Percentiles rank a stretch among this genome's conserved stretches.
Conservation (phyloP, 1,140 invertebrate species). For the Aphaenogaster rudis region DNA sequence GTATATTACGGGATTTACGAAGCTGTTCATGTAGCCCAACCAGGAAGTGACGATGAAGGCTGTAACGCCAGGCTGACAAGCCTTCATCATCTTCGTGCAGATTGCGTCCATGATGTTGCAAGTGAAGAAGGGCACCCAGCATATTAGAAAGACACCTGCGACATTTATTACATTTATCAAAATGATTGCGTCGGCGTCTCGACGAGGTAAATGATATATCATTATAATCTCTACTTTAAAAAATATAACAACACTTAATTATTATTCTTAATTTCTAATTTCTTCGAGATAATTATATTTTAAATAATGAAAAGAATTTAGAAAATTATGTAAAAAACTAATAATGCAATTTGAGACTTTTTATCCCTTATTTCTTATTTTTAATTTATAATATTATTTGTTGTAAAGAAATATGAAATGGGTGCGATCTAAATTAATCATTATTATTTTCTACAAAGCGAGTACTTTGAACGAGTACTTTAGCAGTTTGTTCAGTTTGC, state of each 20-base stretch:
- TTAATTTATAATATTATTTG: neutral
- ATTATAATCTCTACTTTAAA: neutral
- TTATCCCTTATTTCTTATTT: neutral
- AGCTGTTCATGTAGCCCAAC: slow-evolving; percentile 99
- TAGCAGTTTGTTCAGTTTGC: neutral
- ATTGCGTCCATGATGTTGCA: slow-evolving; percentile 96
- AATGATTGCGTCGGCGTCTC: neutral
- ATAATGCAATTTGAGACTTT: neutral
- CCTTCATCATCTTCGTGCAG: slow-evolving; percentile 93
- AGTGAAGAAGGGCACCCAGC: slow-evolving; percentile 99
- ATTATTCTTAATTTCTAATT: neutral
- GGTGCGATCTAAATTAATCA: neutral
- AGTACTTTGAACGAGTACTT: neutral
- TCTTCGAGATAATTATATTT: neutral
- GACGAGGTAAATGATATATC: neutral
- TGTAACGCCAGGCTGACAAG: slow-evolving; percentile 95
- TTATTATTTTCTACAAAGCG: neutral
- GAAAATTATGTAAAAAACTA: neutral
- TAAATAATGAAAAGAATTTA: neutral
- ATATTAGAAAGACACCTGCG: slow-evolving; percentile 97
- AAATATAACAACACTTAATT: slow-evolving; percentile 8
- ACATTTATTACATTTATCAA: slow-evolving; percentile 62
- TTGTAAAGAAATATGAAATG: neutral
- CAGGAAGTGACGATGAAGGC: slow-evolving; percentile 98
- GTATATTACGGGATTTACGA: slow-evolving; percentile 99